Evolutionary conservation across 2,888 invertebrate genomes (phyloP).

Genomic region (Aricia artaxerxes): DNA sequence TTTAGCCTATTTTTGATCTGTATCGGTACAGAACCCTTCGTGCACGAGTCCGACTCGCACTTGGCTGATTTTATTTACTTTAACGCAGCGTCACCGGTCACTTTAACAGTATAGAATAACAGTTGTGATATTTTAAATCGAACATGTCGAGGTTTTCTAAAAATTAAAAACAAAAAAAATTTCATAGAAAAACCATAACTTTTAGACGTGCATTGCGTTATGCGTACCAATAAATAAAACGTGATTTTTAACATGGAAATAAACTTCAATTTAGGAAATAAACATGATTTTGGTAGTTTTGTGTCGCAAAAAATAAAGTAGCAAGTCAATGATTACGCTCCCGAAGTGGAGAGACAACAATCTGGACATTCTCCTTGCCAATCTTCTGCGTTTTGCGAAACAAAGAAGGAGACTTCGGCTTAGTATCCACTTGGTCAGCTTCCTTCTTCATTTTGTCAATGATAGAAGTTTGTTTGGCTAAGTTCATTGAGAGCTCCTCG

Average conservation of each 20-base stretch:
- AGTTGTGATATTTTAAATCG: neutral
- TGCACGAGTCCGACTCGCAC: no score
- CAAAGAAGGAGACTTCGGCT: slow-evolving; percentile 68
- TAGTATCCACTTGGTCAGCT: slow-evolving; percentile 56
- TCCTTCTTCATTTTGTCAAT: slow-evolving; percentile 72
- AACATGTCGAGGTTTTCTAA: neutral
- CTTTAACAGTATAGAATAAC: neutral
- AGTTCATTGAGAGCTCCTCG: slow-evolving; percentile 68
- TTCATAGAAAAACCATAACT: neutral
- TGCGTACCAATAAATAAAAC: neutral
- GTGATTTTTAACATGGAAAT: neutral
- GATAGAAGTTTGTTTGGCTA: slow-evolving; percentile 69
- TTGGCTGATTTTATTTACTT: no score
- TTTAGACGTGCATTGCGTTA: neutral
- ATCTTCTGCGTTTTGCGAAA: slow-evolving; percentile 64
- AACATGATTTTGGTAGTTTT: slow-evolving; percentile 16
- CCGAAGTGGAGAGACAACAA: slow-evolving; percentile 67
- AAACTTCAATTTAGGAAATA: neutral
- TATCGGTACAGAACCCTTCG: no score
- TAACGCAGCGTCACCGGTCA: no score
- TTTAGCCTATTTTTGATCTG: no score
- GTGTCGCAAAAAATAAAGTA: neutral
- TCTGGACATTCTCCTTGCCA: slow-evolving; percentile 70
- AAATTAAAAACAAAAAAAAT: neutral
- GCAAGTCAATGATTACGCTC: slow-evolving; percentile 64